A percentile compares a stretch with the other conserved stretches of the same genome.
Evolutionary conservation across 2,888 invertebrate species (phyloP).

Genomic region (Pammene fasciana): DNA sequence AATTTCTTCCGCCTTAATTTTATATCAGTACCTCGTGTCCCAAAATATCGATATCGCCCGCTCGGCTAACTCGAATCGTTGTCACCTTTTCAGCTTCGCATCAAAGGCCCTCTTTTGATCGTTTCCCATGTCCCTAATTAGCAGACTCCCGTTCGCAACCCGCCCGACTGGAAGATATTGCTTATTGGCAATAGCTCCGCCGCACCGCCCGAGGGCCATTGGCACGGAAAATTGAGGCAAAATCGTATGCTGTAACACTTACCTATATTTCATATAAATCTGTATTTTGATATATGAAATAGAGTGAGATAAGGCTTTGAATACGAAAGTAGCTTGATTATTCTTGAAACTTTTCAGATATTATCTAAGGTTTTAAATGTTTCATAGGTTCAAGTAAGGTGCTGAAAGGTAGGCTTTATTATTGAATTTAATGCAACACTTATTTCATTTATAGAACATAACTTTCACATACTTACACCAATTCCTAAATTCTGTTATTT

Average conservation of each 20-base stretch:
- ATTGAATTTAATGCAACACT: too few relatives aligned
- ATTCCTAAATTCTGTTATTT: too few relatives aligned
- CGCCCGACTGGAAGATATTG: slow-evolving; percentile 78
- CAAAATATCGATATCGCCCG: slow-evolving; percentile 52
- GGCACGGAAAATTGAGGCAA: slow-evolving; percentile 80
- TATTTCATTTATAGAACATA: too few relatives aligned
- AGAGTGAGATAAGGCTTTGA: too few relatives aligned
- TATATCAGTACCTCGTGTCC: slow-evolving; percentile 40
- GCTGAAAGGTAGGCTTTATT: too few relatives aligned
- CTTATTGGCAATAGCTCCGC: slow-evolving; percentile 78
- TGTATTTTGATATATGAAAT: slow-evolving; percentile 44
- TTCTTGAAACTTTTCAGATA: too few relatives aligned
- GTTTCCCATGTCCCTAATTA: slow-evolving; percentile 78
- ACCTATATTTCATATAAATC: slow-evolving; percentile 56
- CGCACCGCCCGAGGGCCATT: slow-evolving; percentile 61
- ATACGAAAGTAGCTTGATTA: too few relatives aligned
- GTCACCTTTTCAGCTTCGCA: slow-evolving; percentile 76
- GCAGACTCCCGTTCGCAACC: slow-evolving; percentile 69
- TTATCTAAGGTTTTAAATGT: too few relatives aligned
- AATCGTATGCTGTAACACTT: slow-evolving; percentile 61
- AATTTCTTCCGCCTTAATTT: not conserved
- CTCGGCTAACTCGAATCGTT: slow-evolving; percentile 59
- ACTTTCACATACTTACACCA: too few relatives aligned
- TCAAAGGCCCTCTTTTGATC: slow-evolving; percentile 77
- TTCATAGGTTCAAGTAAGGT: too few relatives aligned